Evolutionary conservation across 2,888 invertebrate genomes (phyloP).

Genomic region (Chloroclystis v-ata): DNA sequence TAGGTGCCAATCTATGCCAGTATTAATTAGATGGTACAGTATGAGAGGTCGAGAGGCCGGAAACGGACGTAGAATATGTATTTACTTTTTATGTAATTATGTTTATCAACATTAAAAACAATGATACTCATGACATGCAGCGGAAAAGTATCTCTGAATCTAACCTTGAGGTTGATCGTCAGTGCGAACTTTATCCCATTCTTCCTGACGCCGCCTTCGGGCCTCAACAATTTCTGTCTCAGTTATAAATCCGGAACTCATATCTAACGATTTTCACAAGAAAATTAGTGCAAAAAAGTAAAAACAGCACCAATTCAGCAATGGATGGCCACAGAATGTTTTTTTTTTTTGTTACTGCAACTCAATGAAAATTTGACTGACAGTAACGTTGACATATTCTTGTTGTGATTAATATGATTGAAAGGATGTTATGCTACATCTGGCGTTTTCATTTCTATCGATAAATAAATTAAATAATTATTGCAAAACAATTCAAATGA

Average conservation of each 20-base stretch:
- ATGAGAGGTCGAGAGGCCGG: no score
- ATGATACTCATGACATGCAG: slow-evolving; percentile 9
- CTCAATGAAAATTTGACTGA: slow-evolving; percentile 1
- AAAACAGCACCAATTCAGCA: slow-evolving; percentile 7
- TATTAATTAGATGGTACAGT: no score
- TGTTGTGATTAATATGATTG: no score
- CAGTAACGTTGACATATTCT: neutral
- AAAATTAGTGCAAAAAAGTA: slow-evolving; percentile 9
- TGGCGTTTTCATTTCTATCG: no score
- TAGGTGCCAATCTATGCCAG: no score
- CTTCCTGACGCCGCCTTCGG: slow-evolving; percentile 89
- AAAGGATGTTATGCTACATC: no score
- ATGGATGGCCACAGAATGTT: neutral
- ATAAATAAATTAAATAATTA: no score
- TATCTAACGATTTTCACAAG: slow-evolving; percentile 44
- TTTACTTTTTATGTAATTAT: no score
- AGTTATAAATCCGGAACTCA: slow-evolving; percentile 95
- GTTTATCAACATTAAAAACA: slow-evolving; percentile 4
- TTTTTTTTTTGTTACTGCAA: neutral
- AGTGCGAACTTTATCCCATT: slow-evolving; percentile 97
- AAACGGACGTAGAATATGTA: no score
- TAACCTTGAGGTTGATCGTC: slow-evolving; percentile 93
- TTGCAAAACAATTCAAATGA: no score
- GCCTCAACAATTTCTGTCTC: slow-evolving; percentile 91
- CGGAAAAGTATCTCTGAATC: neutral